phyloP scores from a whole-genome alignment of 2,113 vertebrate genomes.

The Sorex araneus region DNA sequence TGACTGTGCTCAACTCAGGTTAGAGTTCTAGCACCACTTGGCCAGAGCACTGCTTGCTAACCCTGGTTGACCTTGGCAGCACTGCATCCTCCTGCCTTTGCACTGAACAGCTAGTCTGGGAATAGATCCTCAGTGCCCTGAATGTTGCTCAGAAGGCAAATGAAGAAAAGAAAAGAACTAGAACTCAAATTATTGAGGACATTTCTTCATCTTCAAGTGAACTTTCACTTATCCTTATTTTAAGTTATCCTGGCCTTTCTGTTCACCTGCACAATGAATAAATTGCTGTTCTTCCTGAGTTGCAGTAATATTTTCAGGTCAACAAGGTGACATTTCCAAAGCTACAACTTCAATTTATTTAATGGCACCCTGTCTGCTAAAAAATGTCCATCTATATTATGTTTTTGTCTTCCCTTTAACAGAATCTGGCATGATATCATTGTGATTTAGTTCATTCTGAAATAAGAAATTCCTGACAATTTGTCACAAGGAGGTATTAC shows the following conservation, averaged over 20 bases:
- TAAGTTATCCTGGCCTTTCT: conserved; percentile 48
- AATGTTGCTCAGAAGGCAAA: too few relatives aligned
- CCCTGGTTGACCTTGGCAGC: too few relatives aligned
- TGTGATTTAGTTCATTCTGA: too few relatives aligned
- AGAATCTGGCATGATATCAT: too few relatives aligned
- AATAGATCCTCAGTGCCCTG: too few relatives aligned
- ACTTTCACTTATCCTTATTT: conserved; percentile 44
- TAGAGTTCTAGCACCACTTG: not conserved
- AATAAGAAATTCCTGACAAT: too few relatives aligned
- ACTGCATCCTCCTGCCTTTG: not conserved
- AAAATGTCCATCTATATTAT: too few relatives aligned
- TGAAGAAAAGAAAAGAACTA: not conserved
- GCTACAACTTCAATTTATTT: conserved; percentile 47
- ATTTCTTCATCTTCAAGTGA: conserved; percentile 32
- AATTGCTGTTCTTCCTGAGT: not conserved
- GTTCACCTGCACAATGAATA: not conserved
- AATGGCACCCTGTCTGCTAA: not conserved
- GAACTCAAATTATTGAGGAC: not conserved
- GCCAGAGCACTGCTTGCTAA: too few relatives aligned
- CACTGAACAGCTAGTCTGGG: too few relatives aligned
- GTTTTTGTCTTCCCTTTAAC: too few relatives aligned
- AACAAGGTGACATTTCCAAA: conserved; percentile 26
- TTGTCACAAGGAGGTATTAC: too few relatives aligned
- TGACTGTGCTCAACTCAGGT: not conserved
- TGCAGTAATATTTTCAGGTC: not conserved